These are phyloP conservation scores for Schizothorax lantsangensis DNA, from an alignment of 2,797 vertebrate genomes.

Conservation along the genomic window DNA sequence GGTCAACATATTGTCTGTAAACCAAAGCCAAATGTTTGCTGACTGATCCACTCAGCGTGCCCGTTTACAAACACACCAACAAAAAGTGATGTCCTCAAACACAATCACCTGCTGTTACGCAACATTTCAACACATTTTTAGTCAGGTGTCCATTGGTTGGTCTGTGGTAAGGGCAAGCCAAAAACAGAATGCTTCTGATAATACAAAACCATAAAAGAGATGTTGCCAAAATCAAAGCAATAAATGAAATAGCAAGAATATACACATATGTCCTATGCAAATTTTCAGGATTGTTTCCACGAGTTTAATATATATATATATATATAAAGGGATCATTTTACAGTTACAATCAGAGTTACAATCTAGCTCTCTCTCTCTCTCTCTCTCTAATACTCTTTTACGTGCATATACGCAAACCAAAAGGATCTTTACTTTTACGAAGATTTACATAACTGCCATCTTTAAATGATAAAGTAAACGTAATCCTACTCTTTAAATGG, in stretches of 20 bases:
- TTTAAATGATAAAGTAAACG: background rate
- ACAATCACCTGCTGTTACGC: background rate
- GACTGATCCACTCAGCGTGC: background rate
- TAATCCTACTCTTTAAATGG: background rate
- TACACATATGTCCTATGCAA: too few relatives aligned
- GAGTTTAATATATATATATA: too few relatives aligned
- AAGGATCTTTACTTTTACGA: background rate
- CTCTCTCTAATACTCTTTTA: too few relatives aligned
- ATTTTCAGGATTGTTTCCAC: too few relatives aligned
- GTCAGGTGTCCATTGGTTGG: conserved; percentile 1
- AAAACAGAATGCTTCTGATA: background rate
- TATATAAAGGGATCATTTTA: too few relatives aligned
- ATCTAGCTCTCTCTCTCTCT: too few relatives aligned
- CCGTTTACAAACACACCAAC: conserved; percentile 15
- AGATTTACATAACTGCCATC: background rate
- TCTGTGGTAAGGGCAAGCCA: background rate
- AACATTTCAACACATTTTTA: conserved; percentile 28
- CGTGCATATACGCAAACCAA: background rate
- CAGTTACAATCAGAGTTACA: too few relatives aligned
- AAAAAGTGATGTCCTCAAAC: conserved; percentile 3
- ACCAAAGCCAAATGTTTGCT: conserved; percentile 4
- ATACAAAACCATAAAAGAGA: background rate
- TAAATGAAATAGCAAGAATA: too few relatives aligned
- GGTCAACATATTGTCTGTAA: conserved; percentile 2
- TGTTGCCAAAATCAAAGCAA: too few relatives aligned